A percentile compares a stretch with the other conserved stretches of the same genome.
Conservation (phyloP, 2,113 vertebrate genomes). For the Candoia aspera region DNA sequence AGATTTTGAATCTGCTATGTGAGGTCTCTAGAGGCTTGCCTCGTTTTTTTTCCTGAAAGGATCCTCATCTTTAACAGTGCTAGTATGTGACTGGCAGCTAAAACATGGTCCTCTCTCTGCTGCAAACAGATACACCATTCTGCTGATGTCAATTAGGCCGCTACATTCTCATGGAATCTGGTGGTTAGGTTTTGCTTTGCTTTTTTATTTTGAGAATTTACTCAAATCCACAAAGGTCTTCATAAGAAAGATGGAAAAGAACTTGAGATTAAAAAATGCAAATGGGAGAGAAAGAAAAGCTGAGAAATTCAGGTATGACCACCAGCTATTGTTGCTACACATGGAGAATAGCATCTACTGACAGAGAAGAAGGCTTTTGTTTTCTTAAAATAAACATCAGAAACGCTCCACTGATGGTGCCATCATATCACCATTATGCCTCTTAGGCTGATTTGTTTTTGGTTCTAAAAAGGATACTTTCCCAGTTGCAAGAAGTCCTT, state of each 20-base stretch:
- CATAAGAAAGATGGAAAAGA: neutral
- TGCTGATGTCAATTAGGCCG: neutral
- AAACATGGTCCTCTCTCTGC: neutral
- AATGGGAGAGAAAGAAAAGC: neutral
- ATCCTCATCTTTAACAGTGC: neutral
- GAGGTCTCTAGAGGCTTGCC: neutral
- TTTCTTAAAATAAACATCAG: too few relatives aligned
- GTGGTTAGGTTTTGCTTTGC: neutral
- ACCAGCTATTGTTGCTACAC: neutral
- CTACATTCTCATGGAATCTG: neutral
- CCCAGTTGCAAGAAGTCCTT: too few relatives aligned
- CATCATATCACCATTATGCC: too few relatives aligned
- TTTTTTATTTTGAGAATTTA: neutral
- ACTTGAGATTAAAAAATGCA: neutral
- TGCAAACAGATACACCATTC: neutral
- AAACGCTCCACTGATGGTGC: too few relatives aligned
- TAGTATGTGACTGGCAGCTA: neutral
- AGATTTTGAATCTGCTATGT: neutral
- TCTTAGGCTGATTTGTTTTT: too few relatives aligned
- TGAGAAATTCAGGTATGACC: neutral
- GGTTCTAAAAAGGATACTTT: too few relatives aligned
- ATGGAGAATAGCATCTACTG: neutral
- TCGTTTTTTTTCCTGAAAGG: neutral
- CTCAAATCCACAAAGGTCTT: neutral
- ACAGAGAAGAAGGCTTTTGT: too few relatives aligned